Conservation (phyloP, 2,797 vertebrate genomes). For the Thripadectes ignobilis region DNA sequence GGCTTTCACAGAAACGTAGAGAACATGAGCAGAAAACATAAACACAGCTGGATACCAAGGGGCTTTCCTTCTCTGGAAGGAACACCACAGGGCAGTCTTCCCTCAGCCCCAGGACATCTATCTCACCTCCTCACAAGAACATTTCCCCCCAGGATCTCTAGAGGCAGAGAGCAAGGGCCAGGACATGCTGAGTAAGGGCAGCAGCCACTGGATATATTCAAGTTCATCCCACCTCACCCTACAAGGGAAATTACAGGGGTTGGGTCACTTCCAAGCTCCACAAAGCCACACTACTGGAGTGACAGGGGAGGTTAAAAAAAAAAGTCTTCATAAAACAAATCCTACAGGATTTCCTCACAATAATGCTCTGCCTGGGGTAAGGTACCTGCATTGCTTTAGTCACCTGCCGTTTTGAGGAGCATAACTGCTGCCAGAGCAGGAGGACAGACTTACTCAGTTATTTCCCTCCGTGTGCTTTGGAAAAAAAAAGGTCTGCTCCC, state of each 20-base stretch:
- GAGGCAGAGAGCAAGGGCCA: neutral
- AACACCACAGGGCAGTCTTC: accelerated
- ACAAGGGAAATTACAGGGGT: neutral
- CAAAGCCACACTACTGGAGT: neutral
- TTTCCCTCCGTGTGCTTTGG: neutral
- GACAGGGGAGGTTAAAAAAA: neutral
- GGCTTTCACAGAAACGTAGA: neutral
- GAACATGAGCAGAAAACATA: neutral
- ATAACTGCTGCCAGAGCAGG: neutral
- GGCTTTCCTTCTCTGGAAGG: neutral
- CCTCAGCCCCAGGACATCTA: neutral
- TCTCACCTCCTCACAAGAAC: neutral
- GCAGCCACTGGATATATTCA: neutral
- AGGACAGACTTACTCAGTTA: neutral
- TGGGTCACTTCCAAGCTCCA: neutral
- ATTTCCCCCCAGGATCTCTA: neutral
- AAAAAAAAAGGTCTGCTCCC: neutral
- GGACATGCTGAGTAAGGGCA: accelerated
- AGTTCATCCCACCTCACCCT: neutral
- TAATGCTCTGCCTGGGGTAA: neutral
- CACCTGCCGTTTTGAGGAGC: neutral
- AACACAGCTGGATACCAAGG: neutral
- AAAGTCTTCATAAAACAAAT: neutral
- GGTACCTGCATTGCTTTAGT: neutral
- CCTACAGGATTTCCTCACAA: neutral